Percentiles rank a stretch among this genome's conserved stretches.
Evolutionary conservation across 2,797 vertebrate genomes (phyloP).

Genomic region (Mus spretus): DNA sequence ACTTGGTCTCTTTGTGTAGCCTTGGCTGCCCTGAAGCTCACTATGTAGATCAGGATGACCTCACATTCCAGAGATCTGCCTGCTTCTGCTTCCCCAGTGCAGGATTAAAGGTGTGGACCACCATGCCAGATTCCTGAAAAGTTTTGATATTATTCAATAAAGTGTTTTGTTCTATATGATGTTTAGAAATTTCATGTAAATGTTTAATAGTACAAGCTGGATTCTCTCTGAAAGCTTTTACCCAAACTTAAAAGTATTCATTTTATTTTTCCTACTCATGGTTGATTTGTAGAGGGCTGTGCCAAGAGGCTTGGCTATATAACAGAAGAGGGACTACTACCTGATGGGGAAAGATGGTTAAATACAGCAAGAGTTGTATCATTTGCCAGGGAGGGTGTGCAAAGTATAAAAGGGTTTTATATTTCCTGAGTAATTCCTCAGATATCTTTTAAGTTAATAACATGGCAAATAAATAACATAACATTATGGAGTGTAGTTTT

Average conservation of each 20-base stretch:
- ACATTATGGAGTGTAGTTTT: not conserved
- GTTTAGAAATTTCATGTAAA: not conserved
- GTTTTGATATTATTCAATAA: not conserved
- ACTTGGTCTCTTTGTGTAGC: not conserved
- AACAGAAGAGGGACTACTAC: fast-evolving
- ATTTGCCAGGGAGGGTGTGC: no score
- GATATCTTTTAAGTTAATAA: not conserved
- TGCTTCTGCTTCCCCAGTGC: not conserved
- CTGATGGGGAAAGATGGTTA: fast-evolving
- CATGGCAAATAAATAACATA: not conserved
- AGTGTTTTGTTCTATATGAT: not conserved
- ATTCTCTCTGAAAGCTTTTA: not conserved
- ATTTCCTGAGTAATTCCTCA: not conserved
- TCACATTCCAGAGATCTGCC: not conserved
- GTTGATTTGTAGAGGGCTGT: no score
- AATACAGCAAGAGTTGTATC: not conserved
- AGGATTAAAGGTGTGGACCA: not conserved
- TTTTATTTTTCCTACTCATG: not conserved
- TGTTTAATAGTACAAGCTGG: not conserved
- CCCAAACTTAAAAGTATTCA: not conserved
- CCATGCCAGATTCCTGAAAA: not conserved
- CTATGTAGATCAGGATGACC: not conserved
- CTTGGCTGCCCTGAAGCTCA: not conserved
- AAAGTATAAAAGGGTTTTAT: not conserved
- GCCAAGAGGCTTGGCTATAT: not conserved